A percentile compares a stretch with the other conserved stretches of the same genome.
phyloP scores from a whole-genome alignment of 2,113 vertebrate species.

The Reinhardtius hippoglossoides region DNA sequence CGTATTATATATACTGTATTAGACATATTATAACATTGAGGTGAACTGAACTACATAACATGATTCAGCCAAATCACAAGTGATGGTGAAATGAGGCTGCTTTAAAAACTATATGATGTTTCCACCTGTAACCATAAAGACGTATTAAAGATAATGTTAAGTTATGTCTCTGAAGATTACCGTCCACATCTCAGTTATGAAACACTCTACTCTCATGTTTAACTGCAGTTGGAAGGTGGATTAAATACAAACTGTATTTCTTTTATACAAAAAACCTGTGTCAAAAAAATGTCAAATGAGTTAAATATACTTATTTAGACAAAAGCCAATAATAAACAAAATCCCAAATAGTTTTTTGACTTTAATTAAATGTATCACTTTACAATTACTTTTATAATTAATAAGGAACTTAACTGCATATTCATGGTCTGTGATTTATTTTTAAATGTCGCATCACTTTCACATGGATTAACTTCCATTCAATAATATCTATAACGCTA shows the following conservation, averaged over 20 bases:
- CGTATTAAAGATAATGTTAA: no score
- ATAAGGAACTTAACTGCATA: background rate
- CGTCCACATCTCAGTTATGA: background rate
- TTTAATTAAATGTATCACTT: no score
- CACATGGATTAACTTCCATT: background rate
- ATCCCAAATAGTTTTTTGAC: background rate
- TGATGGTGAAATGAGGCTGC: background rate
- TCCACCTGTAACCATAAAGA: no score
- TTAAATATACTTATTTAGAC: background rate
- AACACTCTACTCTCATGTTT: background rate
- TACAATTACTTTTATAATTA: background rate
- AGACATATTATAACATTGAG: no score
- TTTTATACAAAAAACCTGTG: no score
- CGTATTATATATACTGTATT: no score
- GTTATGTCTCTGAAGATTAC: no score
- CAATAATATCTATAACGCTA: background rate
- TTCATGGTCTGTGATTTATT: background rate
- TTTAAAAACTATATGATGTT: background rate
- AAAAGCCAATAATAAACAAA: background rate
- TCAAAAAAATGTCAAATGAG: background rate
- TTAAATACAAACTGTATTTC: no score
- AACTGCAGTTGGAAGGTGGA: no score
- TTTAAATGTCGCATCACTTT: background rate
- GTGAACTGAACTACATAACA: background rate
- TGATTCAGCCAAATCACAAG: background rate